These are phyloP conservation scores for Calosoma granatense DNA, from an alignment of 1,140 invertebrate species.

Conservation along the genomic window DNA sequence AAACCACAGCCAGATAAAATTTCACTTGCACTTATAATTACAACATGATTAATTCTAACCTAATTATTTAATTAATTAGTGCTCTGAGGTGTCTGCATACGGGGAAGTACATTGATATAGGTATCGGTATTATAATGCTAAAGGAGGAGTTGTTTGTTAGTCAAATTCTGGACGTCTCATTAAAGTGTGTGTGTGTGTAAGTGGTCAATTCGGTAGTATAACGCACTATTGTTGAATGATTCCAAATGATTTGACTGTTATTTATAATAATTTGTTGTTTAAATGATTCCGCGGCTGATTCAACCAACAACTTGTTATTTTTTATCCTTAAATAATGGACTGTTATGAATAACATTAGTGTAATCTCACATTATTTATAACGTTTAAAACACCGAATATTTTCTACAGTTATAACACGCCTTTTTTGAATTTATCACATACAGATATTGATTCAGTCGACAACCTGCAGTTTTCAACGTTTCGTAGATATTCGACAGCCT, in stretches of 20 bases:
- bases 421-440: slow-evolving; percentile 9
- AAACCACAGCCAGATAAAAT: slow-evolving; percentile 6
- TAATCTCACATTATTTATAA: slow-evolving; percentile 5
- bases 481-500: neutral
- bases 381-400: slow-evolving; percentile 2
- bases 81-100: slow-evolving; percentile 4
- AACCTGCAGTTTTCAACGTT: slow-evolving; percentile 4
- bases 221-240: neutral
- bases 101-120: slow-evolving; percentile 7
- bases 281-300: neutral
- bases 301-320: slow-evolving; percentile 9
- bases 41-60: slow-evolving; percentile 6
- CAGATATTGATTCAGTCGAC: slow-evolving; percentile 8
- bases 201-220: neutral
- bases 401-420: slow-evolving; percentile 6
- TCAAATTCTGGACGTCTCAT: slow-evolving; percentile 7
- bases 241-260: neutral
- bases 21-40: slow-evolving; percentile 3
- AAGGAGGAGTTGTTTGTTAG: neutral
- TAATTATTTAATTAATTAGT: slow-evolving; percentile 3
- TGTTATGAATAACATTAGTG: slow-evolving; percentile 6
- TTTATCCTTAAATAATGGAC: slow-evolving; percentile 9
- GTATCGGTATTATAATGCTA: slow-evolving; percentile 2
- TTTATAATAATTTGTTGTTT: neutral
- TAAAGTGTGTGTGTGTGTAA: neutral